Evolutionary conservation across 2,888 invertebrate genomes (phyloP).

Genomic region (Netelia fuscicornis): DNA sequence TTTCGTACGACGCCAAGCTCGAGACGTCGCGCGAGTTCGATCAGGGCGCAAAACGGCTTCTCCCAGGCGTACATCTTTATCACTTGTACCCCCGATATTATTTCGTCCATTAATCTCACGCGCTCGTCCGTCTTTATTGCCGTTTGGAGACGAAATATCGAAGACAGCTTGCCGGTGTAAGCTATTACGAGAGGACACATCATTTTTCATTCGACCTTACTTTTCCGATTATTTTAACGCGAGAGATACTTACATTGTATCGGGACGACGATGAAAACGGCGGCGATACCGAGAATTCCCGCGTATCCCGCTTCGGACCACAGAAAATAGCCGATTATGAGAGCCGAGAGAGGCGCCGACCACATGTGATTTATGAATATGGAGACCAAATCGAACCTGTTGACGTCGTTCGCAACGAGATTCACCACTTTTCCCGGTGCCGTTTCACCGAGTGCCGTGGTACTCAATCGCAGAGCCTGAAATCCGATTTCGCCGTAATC

Average conservation of each 20-base stretch:
- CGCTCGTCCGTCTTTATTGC: constrained; percentile 90
- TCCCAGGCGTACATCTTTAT: constrained; percentile 94
- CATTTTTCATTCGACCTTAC: neutral
- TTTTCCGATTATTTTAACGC: too few species aligned
- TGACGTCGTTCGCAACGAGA: constrained; percentile 94
- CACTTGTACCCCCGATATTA: constrained; percentile 90
- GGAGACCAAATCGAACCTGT: constrained; percentile 95
- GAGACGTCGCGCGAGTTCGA: constrained; percentile 87
- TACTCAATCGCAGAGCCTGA: constrained; percentile 88
- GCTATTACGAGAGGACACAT: constrained; percentile 70
- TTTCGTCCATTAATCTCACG: constrained; percentile 92
- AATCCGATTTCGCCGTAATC: constrained; percentile 25
- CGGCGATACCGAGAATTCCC: constrained; percentile 93
- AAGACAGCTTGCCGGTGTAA: constrained; percentile 83
- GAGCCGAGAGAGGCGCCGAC: constrained; percentile 91
- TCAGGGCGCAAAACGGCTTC: constrained; percentile 88
- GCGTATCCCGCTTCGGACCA: constrained; percentile 91
- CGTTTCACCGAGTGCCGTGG: constrained; percentile 91
- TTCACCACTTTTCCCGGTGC: constrained; percentile 87
- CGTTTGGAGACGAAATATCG: constrained; percentile 86
- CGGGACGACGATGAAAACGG: constrained; percentile 94
- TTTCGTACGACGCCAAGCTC: constrained; percentile 87
- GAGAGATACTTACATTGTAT: constrained; percentile 89
- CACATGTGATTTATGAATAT: constrained; percentile 96
- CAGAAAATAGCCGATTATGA: constrained; percentile 92